A percentile compares a stretch with the other conserved stretches of the same genome.
phyloP scores from a whole-genome alignment of 2,888 invertebrate species.

The Lasioglossum oenotherae region DNA sequence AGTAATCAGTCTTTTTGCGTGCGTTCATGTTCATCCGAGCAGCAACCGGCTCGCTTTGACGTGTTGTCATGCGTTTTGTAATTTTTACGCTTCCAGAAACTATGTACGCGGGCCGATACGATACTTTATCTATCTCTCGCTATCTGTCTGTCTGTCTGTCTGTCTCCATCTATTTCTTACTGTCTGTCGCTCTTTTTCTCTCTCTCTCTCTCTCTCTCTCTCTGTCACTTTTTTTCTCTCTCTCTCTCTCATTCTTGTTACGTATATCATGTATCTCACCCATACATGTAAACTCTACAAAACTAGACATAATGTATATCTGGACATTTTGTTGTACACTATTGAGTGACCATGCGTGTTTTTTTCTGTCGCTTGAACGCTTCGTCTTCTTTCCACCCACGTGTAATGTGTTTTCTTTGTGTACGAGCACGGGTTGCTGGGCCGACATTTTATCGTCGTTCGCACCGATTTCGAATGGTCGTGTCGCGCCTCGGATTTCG shows the following conservation, averaged over 20 bases:
- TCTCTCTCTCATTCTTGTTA: slow-evolving; percentile 21
- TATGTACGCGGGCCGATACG: slow-evolving; percentile 16
- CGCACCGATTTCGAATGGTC: neutral
- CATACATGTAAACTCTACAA: slow-evolving; percentile 17
- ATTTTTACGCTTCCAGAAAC: slow-evolving; percentile 30
- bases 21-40: slow-evolving; percentile 15
- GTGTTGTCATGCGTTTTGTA: slow-evolving; percentile 25
- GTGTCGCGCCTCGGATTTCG: neutral
- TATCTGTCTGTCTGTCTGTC: neutral
- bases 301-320: slow-evolving; percentile 21
- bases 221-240: neutral
- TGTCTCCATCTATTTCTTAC: neutral
- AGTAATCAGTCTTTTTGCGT: slow-evolving; percentile 19
- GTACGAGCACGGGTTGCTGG: slow-evolving; percentile 31
- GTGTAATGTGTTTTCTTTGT: slow-evolving; percentile 28
- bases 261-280: slow-evolving; percentile 17
- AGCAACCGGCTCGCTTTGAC: slow-evolving; percentile 13
- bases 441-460: neutral
- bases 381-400: slow-evolving; percentile 60
- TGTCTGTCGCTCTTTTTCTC: slow-evolving; percentile 17
- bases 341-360: slow-evolving; percentile 58
- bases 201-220: neutral
- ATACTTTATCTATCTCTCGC: neutral
- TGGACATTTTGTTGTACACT: slow-evolving; percentile 48
- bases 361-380: slow-evolving; percentile 73